phyloP scores from a whole-genome alignment of 1,140 invertebrate species.

The Halesus radiatus region DNA sequence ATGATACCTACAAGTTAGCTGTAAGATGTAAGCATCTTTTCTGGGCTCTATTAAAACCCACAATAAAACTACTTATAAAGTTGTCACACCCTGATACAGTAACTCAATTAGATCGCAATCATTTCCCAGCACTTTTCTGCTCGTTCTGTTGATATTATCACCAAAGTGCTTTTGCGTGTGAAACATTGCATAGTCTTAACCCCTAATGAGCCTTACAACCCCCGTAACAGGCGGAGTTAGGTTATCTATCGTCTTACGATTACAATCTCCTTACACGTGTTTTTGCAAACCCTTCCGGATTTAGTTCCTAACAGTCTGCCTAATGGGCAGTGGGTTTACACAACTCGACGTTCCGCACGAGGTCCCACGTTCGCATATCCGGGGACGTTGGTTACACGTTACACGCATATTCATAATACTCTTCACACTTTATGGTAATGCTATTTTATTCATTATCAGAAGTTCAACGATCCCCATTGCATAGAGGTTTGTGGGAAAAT shows the following conservation, averaged over 20 bases:
- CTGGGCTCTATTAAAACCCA: too few relatives aligned
- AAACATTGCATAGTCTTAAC: not conserved
- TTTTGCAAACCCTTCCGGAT: not conserved
- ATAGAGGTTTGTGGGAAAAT: too few relatives aligned
- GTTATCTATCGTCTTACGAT: constrained; percentile 6
- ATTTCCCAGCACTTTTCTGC: not conserved
- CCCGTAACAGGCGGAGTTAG: not conserved
- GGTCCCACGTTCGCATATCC: not conserved
- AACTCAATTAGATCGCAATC: too few relatives aligned
- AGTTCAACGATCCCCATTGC: too few relatives aligned
- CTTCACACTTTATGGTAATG: not conserved
- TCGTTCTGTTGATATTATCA: not conserved
- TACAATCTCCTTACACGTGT: constrained; percentile 2
- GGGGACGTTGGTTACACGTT: not conserved
- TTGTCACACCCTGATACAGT: too few relatives aligned
- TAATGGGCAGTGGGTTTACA: not conserved
- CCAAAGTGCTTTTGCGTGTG: not conserved
- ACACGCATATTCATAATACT: not conserved
- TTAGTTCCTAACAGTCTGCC: not conserved
- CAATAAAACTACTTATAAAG: too few relatives aligned
- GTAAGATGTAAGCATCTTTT: too few relatives aligned
- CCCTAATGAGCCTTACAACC: not conserved
- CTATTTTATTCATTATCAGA: too few relatives aligned
- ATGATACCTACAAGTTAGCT: too few relatives aligned
- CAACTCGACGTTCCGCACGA: constrained; percentile 1